Base-by-base conservation (phyloP, 2,888 invertebrate genomes). In the Temnothorax ravouxi region DNA sequence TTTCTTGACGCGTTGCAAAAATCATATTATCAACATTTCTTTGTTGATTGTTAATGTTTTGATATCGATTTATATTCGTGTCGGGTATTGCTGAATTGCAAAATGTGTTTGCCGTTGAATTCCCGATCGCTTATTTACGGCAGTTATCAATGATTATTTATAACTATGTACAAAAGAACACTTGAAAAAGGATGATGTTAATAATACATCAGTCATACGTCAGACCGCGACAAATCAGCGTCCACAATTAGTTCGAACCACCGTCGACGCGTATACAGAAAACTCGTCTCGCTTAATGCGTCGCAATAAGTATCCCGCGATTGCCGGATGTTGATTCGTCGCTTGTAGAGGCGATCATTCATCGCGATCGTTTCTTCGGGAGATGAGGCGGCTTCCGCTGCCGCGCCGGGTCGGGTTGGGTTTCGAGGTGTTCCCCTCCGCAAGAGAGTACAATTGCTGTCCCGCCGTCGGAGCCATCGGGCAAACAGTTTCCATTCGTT, bases 401-500 rank as follows among this genome's bases (percentile, higher is more conserved):
- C 15, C 52, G 75, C 62, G 38, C 15, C 52, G 75, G 47, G 38
- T 47, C 44, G 61, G 29, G 25, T 47, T 11, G 15, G 47, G 15
- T 15, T 47, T 54, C 56, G 66, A 66, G 18, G 18, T 50, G 56
- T 38, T 54, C 50, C 56, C 64, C 64, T 52, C 18, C 66, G 52
- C 79, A 47, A 75, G 50, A 34, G 59, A 25, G 47, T 71, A 69
- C 76, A 50, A 77, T 62, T 50, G 59, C 71, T 11, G 56, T 54
- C 74, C 56, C 50, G n/a, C 56, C 50, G n/a, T 80, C 79, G 61
- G 52, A 72, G 34, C 61, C 29, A 67, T 76, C 82, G 86, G 83
- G 86, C 87, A 90, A 91, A 90, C 89, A 91, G 88, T 90, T 90
- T 91, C 89, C 86, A 89, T 87, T 74, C 84, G 90, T 87, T 89